Evolutionary conservation across 2,797 vertebrate species (phyloP).

Genomic region (Pipistrellus pipistrellus): DNA sequence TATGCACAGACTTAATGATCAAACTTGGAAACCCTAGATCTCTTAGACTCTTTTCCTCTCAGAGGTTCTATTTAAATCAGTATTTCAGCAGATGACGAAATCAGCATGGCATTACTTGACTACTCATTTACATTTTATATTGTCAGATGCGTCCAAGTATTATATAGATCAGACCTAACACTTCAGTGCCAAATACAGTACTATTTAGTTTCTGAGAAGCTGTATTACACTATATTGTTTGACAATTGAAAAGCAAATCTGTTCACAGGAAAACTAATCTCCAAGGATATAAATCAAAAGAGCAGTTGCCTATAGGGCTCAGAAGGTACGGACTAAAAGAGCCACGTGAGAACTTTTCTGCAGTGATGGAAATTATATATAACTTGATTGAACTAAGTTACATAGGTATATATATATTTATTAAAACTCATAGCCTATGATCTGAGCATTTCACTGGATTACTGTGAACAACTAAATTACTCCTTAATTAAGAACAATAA

Average conservation of each 20-base stretch:
- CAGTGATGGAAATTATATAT: background rate
- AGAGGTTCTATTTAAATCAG: constrained; percentile 30
- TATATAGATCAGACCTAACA: constrained; percentile 47
- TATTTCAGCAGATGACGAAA: constrained; percentile 44
- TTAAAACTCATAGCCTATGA: background rate
- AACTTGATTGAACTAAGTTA: background rate
- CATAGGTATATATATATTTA: background rate
- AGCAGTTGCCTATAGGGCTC: background rate
- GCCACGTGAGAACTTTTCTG: background rate
- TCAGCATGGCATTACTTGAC: background rate
- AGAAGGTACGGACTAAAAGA: background rate
- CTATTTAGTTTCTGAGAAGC: constrained; percentile 18
- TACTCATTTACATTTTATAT: constrained; percentile 39
- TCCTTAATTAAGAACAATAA: background rate
- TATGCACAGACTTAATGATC: background rate
- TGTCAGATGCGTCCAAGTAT: background rate
- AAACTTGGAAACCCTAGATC: background rate
- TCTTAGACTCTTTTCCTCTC: background rate
- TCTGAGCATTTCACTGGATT: background rate
- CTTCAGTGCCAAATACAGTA: constrained; percentile 21
- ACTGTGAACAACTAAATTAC: background rate
- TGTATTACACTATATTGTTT: background rate
- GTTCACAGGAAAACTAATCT: constrained; percentile 19
- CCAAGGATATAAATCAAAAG: background rate
- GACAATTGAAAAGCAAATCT: constrained; percentile 39